Evolutionary conservation across 2,797 vertebrate genomes (phyloP).

Genomic region (Sciurus carolinensis): DNA sequence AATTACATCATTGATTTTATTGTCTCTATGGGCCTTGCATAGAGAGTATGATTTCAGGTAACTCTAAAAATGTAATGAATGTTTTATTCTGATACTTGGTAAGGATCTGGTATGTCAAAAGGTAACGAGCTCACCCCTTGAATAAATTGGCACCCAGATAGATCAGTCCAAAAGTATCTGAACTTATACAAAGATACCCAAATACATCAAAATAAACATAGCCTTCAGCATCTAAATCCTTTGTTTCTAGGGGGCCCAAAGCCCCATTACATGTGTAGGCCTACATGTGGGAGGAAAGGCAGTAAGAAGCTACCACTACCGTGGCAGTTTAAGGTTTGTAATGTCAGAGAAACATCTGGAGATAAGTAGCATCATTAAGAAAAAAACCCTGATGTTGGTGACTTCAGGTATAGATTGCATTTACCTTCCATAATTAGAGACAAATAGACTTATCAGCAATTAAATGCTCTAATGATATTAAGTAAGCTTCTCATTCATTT

Average conservation of each 20-base stretch:
- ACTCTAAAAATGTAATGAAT: conserved; percentile 55
- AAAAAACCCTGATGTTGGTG: neutral
- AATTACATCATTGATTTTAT: conserved; percentile 55
- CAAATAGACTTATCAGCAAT: neutral
- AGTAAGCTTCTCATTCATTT: neutral
- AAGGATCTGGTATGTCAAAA: conserved; percentile 53
- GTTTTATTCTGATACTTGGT: conserved; percentile 29
- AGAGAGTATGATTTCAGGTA: conserved; percentile 72
- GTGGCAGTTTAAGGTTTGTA: neutral
- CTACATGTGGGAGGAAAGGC: neutral
- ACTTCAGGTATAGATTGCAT: neutral
- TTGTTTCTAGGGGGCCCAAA: conserved; percentile 39
- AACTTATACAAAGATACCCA: conserved; percentile 27
- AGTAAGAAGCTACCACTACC: neutral
- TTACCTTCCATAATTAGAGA: neutral
- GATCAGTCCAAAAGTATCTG: neutral
- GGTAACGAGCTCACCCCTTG: neutral
- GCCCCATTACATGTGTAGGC: neutral
- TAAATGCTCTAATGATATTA: neutral
- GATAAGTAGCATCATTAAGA: neutral
- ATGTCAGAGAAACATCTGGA: conserved; percentile 47
- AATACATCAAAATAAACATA: conserved; percentile 24
- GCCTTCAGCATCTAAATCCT: neutral
- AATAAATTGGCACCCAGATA: conserved; percentile 12
- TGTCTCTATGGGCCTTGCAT: conserved; percentile 57